Conservation (phyloP, 1,140 invertebrate species). For the Drosophila ficusphila region DNA sequence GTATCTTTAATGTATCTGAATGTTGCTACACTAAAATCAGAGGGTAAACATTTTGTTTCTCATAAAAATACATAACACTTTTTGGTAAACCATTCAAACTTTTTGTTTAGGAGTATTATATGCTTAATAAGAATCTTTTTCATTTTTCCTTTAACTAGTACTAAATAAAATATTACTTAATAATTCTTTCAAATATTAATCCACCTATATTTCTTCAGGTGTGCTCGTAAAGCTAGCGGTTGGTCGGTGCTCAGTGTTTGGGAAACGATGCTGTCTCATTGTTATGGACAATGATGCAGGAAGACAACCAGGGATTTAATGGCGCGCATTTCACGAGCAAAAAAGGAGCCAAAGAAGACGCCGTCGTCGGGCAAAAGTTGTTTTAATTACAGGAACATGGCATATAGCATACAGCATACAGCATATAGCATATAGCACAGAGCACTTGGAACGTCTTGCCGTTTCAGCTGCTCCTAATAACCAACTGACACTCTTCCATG, state of each 20-base stretch:
- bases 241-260: background rate
- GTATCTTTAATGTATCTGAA: conserved; percentile 3
- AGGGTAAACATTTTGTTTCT: background rate
- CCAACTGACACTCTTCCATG: conserved; percentile 27
- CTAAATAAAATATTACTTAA: no score
- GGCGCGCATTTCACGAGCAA: conserved; percentile 42
- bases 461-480: conserved; percentile 44
- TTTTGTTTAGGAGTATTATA: no score
- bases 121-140: no score
- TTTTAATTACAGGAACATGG: conserved; percentile 68
- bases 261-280: conserved; percentile 40
- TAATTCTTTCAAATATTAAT: no score
- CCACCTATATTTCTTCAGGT: no score
- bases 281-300: conserved; percentile 71
- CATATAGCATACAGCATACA: conserved; percentile 9
- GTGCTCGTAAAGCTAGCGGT: conserved; percentile 46
- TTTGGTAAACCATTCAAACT: no score
- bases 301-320: conserved; percentile 51
- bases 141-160: no score
- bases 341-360: conserved; percentile 18
- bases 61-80: no score
- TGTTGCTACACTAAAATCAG: conserved; percentile 1
- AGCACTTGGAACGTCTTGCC: conserved; percentile 26
- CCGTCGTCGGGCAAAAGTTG: conserved; percentile 38
- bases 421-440: background rate